These are phyloP conservation scores for Nothobranchius kuhntae DNA, from an alignment of 2,113 vertebrate species.

Conservation along the genomic window DNA sequence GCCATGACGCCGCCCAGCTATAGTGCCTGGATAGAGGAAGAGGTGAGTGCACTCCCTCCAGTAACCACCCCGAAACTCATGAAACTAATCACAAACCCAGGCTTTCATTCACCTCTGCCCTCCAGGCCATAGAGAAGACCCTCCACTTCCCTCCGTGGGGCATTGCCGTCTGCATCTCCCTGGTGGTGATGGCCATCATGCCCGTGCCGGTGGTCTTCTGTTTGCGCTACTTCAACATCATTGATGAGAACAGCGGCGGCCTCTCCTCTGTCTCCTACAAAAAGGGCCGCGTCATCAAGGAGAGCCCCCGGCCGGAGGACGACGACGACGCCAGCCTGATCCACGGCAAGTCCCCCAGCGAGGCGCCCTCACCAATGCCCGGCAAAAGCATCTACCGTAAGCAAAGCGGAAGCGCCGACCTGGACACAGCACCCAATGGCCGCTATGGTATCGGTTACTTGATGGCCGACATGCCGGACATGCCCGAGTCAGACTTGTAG, in stretches of 20 bases:
- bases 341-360: slow-evolving; percentile 87
- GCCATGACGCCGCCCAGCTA: slow-evolving; percentile 89
- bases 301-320: slow-evolving; percentile 81
- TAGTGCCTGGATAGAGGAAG: slow-evolving; percentile 91
- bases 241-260: slow-evolving; percentile 82
- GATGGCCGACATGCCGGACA: slow-evolving; percentile 92
- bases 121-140: slow-evolving; percentile 84
- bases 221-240: slow-evolving; percentile 86
- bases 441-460: slow-evolving; percentile 93
- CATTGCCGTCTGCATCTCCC: slow-evolving; percentile 84
- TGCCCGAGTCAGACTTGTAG: slow-evolving; percentile 95
- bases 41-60: slow-evolving; percentile 74
- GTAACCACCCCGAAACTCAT: no score
- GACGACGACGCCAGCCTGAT: slow-evolving; percentile 91
- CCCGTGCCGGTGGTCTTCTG: slow-evolving; percentile 88
- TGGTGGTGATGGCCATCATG: slow-evolving; percentile 86
- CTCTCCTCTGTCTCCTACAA: slow-evolving; percentile 90
- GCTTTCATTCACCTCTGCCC: background rate
- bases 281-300: slow-evolving; percentile 92
- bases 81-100: no score
- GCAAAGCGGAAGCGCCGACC: slow-evolving; percentile 77
- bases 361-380: slow-evolving; percentile 88
- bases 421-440: slow-evolving; percentile 88
- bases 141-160: slow-evolving; percentile 89
- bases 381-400: slow-evolving; percentile 91